Evolutionary conservation across 2,797 vertebrate genomes (phyloP), one percentile per base, ranked within the genome.

Genomic region (Pipistrellus pipistrellus): DNA sequence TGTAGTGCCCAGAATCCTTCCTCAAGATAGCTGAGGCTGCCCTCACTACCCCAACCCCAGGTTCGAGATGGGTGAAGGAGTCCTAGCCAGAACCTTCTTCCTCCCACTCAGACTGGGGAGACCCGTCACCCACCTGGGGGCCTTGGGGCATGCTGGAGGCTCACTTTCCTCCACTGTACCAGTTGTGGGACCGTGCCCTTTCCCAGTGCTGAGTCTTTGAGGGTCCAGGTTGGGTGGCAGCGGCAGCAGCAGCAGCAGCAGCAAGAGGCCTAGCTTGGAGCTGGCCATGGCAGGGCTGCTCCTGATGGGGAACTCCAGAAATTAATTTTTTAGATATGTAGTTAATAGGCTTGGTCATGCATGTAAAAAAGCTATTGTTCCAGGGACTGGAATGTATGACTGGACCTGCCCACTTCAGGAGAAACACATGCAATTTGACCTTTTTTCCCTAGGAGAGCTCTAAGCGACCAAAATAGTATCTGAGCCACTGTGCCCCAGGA

Each of bases 151-250:
- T 21, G 88, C 75, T 85, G 44, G 64, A 95, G 78, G 98, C 98
- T 96, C 98, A 96, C 94, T 99, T 99, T 87, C 99, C 99, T 97
- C 99, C 99, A 0, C 99, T 99, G 93, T 99, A 99, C 99, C 99
- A 99, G 72, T 99, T 98, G 20, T 99, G 99, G 93, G 99, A 99
- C 99, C 44, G 44, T 44, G 44, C 44, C 44, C 44, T 44, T 44
- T 44, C 44, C 44, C 99, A 99, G 97, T 99, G 99, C 97, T 99
- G 99, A 57, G 95, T 98, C 0, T 73, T 91, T 69, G 4, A 94
- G 23, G 38, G 57, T 76, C 38, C 81, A 51, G 71, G 85, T 44
- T 62, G 64, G 55, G 48, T 10, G 6, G 64, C 62, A 57, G 59
- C 48, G 86, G 64, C 41, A 90, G 72, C 14, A 83, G 88, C 1